Evolutionary conservation across 2,113 vertebrate species (phyloP), one percentile per base, ranked within the genome.

Genomic region (Heliornis fulica): DNA sequence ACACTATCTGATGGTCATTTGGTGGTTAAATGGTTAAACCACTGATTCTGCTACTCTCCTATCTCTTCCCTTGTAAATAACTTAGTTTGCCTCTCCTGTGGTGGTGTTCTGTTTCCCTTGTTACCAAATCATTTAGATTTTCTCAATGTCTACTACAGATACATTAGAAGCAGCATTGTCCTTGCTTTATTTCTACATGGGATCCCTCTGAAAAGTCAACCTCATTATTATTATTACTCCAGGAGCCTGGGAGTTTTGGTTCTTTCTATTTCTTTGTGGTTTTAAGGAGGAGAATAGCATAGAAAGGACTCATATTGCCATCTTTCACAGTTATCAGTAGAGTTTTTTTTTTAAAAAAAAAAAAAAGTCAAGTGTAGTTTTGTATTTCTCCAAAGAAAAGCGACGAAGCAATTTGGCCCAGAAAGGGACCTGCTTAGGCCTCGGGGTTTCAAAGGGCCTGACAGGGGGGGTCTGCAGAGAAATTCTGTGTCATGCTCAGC

Each of bases 311-410:
- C 29, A 38, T 21, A 11, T 83, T 41, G 54, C 64, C 61, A 86
- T 81, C 54, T 66, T 70, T 89, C 64, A 59, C 18, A 16, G 71
- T 41, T 77, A 92, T 46, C 48, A 43, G 72, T 17, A 77, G n/a
- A 87, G 29, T 28, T 41, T 46, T 21, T n/a, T n/a, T n/a, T 46
- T 5, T 29, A 29, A 34, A 36, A 36, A 64, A 46, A 29, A 41
- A 31, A 64, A 23, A 57, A 40, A 61, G 10, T 17, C 16, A 65
- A 63, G 32, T 45, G 9, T 4, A 71, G 74, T 83, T 92, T 94
- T 90, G 36, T 59, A 31, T 93, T 92, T 94, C 93, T 86, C 68
- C 76, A 92, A 92, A 80, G 32, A 83, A 94, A 90, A 92, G 32
- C 29, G 0, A 51, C 48, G 79, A 72, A 85, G 71, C 18, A 23